These are phyloP conservation scores for Tipula confusa DNA, from an alignment of 2,888 invertebrate genomes.

Conservation along the genomic window DNA sequence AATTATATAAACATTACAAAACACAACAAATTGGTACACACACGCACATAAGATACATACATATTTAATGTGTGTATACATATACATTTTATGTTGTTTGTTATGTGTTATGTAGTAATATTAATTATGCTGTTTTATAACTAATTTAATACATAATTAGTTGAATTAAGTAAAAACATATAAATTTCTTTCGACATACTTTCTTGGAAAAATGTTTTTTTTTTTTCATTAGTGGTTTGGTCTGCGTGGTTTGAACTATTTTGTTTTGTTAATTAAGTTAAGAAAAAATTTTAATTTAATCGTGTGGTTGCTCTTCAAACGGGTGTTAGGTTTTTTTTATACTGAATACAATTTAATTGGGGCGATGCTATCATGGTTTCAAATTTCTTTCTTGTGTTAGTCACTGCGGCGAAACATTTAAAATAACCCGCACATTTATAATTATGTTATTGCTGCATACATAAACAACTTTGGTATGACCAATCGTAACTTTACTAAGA, in stretches of 20 bases:
- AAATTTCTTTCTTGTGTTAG: too few relatives aligned
- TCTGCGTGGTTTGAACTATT: not conserved
- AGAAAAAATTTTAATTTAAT: not conserved
- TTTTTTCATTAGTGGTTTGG: not conserved
- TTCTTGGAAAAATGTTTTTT: not conserved
- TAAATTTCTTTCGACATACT: not conserved
- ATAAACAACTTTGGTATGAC: too few relatives aligned
- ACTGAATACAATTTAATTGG: too few relatives aligned
- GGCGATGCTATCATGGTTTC: too few relatives aligned
- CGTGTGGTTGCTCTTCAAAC: not conserved
- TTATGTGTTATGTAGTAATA: not conserved
- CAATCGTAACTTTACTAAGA: too few relatives aligned
- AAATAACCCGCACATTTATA: too few relatives aligned
- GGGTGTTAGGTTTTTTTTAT: too few relatives aligned
- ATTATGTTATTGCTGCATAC: too few relatives aligned
- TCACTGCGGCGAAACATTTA: too few relatives aligned
- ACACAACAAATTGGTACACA: not conserved
- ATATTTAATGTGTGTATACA: not conserved
- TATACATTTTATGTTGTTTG: not conserved
- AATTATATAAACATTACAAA: slow-evolving; percentile 6
- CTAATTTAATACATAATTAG: not conserved
- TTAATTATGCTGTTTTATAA: not conserved
- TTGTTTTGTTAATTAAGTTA: not conserved
- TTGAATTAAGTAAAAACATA: not conserved
- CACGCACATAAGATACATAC: not conserved